Conservation (phyloP, 2,797 vertebrate species). For the Sebastes nivosus region DNA sequence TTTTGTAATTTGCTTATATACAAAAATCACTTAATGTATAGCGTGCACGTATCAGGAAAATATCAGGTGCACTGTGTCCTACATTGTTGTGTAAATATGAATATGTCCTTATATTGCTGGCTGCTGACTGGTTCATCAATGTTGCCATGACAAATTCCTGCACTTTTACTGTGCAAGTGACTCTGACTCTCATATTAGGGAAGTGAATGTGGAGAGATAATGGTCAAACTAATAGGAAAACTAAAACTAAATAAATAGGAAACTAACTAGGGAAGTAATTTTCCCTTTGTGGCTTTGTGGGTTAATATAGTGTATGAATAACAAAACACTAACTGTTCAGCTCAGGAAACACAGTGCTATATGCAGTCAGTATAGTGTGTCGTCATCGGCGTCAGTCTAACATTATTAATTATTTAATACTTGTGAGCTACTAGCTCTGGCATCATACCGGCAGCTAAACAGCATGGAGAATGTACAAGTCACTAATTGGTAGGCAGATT, state of each 20-base stretch:
- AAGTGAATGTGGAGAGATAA: background rate
- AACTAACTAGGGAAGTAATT: background rate
- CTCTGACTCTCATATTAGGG: background rate
- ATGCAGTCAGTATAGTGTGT: background rate
- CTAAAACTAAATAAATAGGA: too few species aligned
- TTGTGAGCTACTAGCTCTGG: background rate
- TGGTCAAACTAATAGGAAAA: background rate
- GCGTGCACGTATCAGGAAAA: background rate
- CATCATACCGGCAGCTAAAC: background rate
- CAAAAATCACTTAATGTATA: background rate
- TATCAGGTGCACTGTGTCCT: background rate
- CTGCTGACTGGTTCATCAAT: background rate
- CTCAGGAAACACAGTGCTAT: background rate
- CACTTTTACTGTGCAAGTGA: background rate
- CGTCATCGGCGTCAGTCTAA: background rate
- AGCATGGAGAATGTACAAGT: background rate
- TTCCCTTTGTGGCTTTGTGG: background rate
- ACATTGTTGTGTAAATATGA: background rate
- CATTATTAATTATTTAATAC: background rate
- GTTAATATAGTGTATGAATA: background rate
- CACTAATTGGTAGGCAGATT: background rate
- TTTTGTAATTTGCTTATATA: background rate
- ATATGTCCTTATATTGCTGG: background rate
- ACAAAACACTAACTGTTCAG: background rate
- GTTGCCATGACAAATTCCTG: background rate